phyloP scores from a whole-genome alignment of 2,888 invertebrate genomes.

The Calameuta pallipes region DNA sequence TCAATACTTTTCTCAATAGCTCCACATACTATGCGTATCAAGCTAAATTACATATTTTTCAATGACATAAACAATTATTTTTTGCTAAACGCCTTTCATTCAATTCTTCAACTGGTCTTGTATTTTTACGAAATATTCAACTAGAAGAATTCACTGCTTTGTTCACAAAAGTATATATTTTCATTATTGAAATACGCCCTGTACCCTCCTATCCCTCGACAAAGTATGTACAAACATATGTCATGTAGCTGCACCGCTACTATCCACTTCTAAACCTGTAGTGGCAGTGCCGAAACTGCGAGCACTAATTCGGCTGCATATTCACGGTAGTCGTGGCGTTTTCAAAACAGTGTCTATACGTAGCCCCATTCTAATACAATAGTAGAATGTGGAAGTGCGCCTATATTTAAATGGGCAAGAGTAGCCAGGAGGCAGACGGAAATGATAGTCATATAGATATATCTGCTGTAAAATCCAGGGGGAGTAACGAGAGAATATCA shows the following conservation, averaged over 20 bases:
- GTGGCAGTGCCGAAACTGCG: neutral
- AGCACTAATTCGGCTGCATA: neutral
- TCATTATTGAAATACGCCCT: neutral
- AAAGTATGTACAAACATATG: neutral
- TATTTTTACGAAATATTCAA: too few relatives aligned
- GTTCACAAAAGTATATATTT: neutral
- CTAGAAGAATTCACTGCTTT: too few relatives aligned
- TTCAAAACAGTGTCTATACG: neutral
- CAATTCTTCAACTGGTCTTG: too few relatives aligned
- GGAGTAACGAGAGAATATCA: conserved; percentile 38
- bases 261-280: neutral
- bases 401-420: neutral
- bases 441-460: neutral
- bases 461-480: neutral
- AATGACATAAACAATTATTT: too few relatives aligned
- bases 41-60: too few relatives aligned
- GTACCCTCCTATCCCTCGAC: neutral
- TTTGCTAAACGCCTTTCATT: too few relatives aligned
- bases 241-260: neutral
- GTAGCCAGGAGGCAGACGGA: neutral
- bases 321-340: neutral
- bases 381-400: neutral
- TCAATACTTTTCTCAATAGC: neutral
- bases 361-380: neutral
- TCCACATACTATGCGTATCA: too few relatives aligned